A percentile compares a stretch with the other conserved stretches of the same genome.
phyloP scores from a whole-genome alignment of 2,797 vertebrate genomes.

The Varecia variegata region DNA sequence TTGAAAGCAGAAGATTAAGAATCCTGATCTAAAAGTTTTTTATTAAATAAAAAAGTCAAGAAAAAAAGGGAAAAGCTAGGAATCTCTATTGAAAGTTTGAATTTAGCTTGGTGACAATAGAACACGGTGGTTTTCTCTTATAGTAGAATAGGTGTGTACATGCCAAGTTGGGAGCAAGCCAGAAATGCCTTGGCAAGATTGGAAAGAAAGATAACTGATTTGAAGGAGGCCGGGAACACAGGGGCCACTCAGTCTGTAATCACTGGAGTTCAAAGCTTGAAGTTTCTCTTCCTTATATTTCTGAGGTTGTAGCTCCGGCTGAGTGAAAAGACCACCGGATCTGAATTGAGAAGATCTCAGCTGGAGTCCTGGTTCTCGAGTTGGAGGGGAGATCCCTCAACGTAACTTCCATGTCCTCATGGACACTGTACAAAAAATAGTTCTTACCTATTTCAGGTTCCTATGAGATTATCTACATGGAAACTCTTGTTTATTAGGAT shows the following conservation, averaged over 20 bases:
- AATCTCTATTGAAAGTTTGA: not conserved
- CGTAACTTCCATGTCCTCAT: not conserved
- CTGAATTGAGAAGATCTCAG: not conserved
- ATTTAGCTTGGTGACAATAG: not conserved
- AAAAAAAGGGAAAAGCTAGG: not conserved
- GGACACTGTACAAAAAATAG: not conserved
- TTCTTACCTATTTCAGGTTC: not conserved
- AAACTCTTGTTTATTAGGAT: not conserved
- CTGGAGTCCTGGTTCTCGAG: not conserved
- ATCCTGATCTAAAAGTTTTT: not conserved
- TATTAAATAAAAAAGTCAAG: slow-evolving; percentile 14
- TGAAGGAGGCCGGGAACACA: not conserved
- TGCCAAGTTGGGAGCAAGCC: not conserved
- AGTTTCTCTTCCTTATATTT: slow-evolving; percentile 5
- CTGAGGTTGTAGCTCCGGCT: not conserved
- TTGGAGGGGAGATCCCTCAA: not conserved
- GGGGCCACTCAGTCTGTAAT: not conserved
- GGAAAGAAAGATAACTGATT: not conserved
- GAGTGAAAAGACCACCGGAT: not conserved
- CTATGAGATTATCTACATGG: not conserved
- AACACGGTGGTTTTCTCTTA: not conserved
- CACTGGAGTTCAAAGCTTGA: not conserved
- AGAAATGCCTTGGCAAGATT: not conserved
- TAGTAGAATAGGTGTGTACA: not conserved
- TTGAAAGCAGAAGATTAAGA: slow-evolving; percentile 2